phyloP scores from a whole-genome alignment of 2,888 invertebrate species.

The Brachyptera putata region DNA sequence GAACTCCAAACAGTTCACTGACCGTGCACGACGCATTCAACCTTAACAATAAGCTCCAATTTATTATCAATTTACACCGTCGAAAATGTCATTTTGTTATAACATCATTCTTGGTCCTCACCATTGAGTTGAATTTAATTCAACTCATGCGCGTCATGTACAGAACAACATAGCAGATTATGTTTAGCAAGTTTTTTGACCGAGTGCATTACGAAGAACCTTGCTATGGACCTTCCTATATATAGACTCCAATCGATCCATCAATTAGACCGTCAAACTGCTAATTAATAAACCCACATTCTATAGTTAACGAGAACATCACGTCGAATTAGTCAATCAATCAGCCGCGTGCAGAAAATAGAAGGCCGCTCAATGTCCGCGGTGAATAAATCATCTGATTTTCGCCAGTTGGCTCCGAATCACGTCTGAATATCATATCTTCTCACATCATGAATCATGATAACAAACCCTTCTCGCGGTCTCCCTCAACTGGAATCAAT shows the following conservation, averaged over 20 bases:
- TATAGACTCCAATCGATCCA: background rate
- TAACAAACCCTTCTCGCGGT: too few relatives aligned
- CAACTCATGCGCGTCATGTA: background rate
- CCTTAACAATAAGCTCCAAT: conserved; percentile 18
- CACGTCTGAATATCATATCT: background rate
- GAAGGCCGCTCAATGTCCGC: background rate
- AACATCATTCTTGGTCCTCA: background rate
- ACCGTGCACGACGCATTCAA: background rate
- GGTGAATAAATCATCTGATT: background rate
- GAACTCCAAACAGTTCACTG: conserved; percentile 1
- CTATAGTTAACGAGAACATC: background rate
- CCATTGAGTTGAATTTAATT: background rate
- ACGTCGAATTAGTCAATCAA: conserved; percentile 19
- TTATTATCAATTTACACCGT: conserved; percentile 13
- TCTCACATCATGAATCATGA: too few relatives aligned
- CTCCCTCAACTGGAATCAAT: too few relatives aligned
- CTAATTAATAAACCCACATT: conserved; percentile 14
- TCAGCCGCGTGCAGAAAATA: background rate
- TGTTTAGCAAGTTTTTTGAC: background rate
- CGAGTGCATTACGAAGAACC: too few relatives aligned
- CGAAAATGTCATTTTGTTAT: conserved; percentile 12
- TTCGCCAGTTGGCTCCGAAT: background rate
- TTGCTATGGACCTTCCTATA: background rate
- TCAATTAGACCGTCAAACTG: conserved; percentile 18
- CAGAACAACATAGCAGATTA: background rate